Conservation (phyloP, 2,113 vertebrate species). For the Taxidea taxus region DNA sequence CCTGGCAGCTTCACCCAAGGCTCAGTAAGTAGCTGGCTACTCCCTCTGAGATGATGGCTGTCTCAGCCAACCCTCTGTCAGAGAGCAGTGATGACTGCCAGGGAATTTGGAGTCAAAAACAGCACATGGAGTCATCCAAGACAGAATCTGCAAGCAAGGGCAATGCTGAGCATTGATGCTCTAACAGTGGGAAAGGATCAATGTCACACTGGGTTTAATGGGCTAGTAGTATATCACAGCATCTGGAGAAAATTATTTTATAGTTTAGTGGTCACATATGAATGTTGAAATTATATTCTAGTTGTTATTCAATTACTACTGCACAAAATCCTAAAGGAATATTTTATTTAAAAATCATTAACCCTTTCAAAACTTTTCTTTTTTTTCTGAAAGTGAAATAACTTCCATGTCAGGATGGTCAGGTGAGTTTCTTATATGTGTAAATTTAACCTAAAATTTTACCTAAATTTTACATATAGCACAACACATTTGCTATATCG, state of each 20-base stretch:
- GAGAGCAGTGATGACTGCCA: neutral
- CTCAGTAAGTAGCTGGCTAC: neutral
- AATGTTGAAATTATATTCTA: neutral
- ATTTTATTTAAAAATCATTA: neutral
- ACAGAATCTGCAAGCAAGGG: neutral
- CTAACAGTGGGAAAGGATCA: neutral
- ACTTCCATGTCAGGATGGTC: neutral
- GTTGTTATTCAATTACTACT: neutral
- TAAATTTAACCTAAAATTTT: neutral
- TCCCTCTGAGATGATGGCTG: neutral
- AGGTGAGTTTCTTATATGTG: neutral
- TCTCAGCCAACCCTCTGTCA: neutral
- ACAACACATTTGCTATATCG: neutral
- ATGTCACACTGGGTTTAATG: neutral
- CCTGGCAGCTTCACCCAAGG: neutral
- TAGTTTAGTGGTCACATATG: neutral
- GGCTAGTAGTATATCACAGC: neutral
- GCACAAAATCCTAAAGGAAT: neutral
- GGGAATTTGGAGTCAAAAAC: neutral
- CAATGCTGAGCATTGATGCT: neutral
- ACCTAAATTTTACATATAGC: neutral
- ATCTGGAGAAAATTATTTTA: neutral
- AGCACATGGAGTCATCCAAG: neutral
- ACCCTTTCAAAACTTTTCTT: neutral
- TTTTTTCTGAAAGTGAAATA: neutral